These are phyloP conservation scores for Drosophila bifasciata DNA, from an alignment of 1,140 invertebrate species.

Conservation along the genomic window DNA sequence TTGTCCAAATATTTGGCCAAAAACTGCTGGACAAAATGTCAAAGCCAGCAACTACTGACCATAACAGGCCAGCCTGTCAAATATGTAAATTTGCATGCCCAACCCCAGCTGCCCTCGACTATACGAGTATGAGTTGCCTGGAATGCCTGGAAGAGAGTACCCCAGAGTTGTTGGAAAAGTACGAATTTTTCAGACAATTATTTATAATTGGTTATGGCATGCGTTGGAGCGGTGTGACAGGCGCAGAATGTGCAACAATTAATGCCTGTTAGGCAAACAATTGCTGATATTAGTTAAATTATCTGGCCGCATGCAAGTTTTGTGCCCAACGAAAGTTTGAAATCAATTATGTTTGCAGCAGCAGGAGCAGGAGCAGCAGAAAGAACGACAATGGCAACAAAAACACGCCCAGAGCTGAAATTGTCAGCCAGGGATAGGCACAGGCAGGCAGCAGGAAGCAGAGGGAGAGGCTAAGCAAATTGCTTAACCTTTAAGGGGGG, in stretches of 20 bases:
- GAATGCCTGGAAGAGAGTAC: no score
- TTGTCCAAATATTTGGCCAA: conserved; percentile 51
- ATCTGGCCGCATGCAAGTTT: conserved; percentile 35
- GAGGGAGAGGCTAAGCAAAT: conserved; percentile 49
- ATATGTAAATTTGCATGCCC: conserved; percentile 59
- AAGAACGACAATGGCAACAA: conserved; percentile 3
- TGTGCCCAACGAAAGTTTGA: conserved; percentile 17
- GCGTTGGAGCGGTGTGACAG: conserved; percentile 16
- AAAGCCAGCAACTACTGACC: conserved; percentile 46
- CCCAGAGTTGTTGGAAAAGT: conserved; percentile 1
- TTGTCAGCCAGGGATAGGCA: conserved; percentile 13
- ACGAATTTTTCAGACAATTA: conserved; percentile 40
- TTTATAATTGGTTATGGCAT: conserved; percentile 39
- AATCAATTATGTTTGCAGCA: conserved; percentile 56
- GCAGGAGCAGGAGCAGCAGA: no score
- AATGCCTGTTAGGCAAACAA: conserved; percentile 51
- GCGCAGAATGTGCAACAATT: conserved; percentile 48
- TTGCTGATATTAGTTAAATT: conserved; percentile 54
- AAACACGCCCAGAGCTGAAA: conserved; percentile 31
- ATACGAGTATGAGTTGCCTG: no score
- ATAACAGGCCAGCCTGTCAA: conserved; percentile 55
- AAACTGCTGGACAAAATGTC: conserved; percentile 56
- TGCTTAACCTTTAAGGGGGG: conserved; percentile 39
- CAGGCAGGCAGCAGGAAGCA: no score
- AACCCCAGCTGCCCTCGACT: background rate